Base-by-base conservation (phyloP, 92 coral and sea anemone species). In the Zoanthus gigantus region DNA sequence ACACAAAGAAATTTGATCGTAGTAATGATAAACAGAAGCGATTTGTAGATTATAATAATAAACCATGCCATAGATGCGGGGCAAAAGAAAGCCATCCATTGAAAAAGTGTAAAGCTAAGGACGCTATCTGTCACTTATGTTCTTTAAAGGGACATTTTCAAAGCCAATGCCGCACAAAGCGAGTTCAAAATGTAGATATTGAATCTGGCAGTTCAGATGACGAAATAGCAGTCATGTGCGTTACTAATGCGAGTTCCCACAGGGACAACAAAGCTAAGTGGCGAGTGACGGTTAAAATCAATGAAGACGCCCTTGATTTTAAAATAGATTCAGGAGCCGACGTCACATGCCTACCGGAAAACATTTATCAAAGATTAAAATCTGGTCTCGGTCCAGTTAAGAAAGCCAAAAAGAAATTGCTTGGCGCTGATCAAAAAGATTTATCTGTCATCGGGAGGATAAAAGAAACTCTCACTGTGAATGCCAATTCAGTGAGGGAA, bases 291-390 rank as follows among this genome's bases (percentile, higher is more conserved):
- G 81, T 82, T 57, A 32, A 68, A 8, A 76, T 91, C 17, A 82
- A 66, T 72, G 14, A 88, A 4, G 48, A 87, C 12, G 17, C 6
- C 9, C 71, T 73, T 9, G 3, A 67, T 13, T 87, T 90, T 60
- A 90, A 87, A 75, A 91, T 88, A 12, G 89, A 87, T 78, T 75
- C 90, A 3, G 90, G 93, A 9, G 76, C 88, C 4, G 91, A 87
- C 57, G 91, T 82, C 30, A 80, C 90, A 2, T 86, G 87, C 30
- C 69, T 90, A 11, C 82, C 93, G 14, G 85, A 78, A 53, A 14
- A 0, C 56, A 18, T 73, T 44, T 83, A 91, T 68, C 82, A 50
- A 23, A 52, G 54, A 50, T 68, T 76, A 54, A 78, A 77, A 54
- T 56, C 52, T n/a, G 84, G 89, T 52, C 54, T 88, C 72, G 83